Base-by-base conservation (phyloP, 1,140 invertebrate species). In the Chironomus tepperi region DNA sequence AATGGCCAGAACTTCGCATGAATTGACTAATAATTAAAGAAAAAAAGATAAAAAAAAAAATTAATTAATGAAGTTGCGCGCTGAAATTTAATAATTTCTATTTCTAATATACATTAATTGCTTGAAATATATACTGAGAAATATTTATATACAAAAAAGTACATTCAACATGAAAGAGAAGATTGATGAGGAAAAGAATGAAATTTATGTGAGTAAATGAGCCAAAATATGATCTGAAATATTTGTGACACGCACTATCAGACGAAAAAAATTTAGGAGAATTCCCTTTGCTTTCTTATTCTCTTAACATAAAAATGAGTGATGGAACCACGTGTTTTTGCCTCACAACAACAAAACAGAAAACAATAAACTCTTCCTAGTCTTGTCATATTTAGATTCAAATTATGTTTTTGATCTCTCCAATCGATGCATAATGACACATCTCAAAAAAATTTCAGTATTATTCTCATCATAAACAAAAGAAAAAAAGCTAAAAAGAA, bases 1-100 rank as follows among this genome's bases (percentile, higher is more conserved):
- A 73, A 75, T 73, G 74, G 74, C 74, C 74, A 75, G 24, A 75
- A 75, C 74, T 75, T 75, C 74, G 74, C 74, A 70, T 75, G 74
- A 75, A 19, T 24, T 42, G 43, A 43, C 74, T 57, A 57, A 57
- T 70, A n/a, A 70, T 12, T 70, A 74, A 70, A 70, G 19, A 70
- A 34, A 34, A 74, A 42, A 70, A 42, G 16, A 74, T 19, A 21
- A 74, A 70, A 72, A 74, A 70, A 74, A 74, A 67, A 34, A 15
- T 34, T 34, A 70, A 67, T 34, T 18, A 73, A 24, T 21, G 73
- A 19, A 19, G 65, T 70, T 21, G 65, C 65, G 65, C 65, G 65
- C 65, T 70, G 65, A 70, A 70, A 18, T 19, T 21, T 70, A 70
- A 70, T 70, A 70, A 70, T 70, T 70, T 70, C 65, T 70, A 70